Conservation (phyloP, 2,888 invertebrate species). For the Cantharis lateralis region DNA sequence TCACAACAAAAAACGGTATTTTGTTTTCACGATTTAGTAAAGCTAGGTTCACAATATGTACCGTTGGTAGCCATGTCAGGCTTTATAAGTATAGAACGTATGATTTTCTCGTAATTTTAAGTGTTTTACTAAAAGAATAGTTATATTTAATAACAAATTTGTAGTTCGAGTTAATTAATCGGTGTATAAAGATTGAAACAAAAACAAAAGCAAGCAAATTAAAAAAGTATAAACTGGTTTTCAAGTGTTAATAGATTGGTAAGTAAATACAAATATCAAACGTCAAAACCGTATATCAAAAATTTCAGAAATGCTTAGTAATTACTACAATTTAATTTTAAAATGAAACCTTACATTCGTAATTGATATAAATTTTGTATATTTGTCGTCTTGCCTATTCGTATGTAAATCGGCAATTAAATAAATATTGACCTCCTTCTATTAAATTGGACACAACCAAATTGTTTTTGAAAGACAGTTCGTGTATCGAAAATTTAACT, state of each 20-base stretch:
- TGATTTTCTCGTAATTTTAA: neutral
- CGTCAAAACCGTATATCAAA: conserved; percentile 15
- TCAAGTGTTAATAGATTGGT: conserved; percentile 2
- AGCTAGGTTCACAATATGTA: conserved; percentile 9
- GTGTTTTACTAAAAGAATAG: neutral
- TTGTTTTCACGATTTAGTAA: neutral
- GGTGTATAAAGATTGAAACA: neutral
- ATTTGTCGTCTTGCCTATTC: neutral
- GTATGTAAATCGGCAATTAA: conserved; percentile 2
- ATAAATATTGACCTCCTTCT: conserved; percentile 13
- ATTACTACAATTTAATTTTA: neutral
- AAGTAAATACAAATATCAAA: neutral
- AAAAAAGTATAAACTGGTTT: neutral
- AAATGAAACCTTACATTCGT: neutral
- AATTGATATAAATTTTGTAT: neutral
- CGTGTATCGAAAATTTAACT: neutral
- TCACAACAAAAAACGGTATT: neutral
- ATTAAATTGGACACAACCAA: conserved; percentile 9
- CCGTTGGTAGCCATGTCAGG: conserved; percentile 19
- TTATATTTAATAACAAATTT: neutral
- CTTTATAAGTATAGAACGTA: conserved; percentile 4
- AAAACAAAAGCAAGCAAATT: neutral
- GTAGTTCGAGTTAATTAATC: neutral
- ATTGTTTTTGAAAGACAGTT: neutral
- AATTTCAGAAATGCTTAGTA: conserved; percentile 12